phyloP scores from a whole-genome alignment of 2,888 invertebrate species.

The Netelia inedita region DNA sequence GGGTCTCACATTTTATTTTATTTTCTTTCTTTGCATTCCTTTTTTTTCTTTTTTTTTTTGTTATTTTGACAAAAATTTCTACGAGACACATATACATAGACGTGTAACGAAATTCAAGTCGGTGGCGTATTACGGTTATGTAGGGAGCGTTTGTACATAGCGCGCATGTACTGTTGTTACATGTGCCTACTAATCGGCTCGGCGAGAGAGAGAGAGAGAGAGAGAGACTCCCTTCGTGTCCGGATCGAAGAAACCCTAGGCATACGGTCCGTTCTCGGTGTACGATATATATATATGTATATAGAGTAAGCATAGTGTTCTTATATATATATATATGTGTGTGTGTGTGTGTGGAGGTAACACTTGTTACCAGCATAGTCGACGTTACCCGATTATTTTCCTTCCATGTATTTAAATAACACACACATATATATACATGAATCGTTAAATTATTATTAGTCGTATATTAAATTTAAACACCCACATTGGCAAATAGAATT shows the following conservation, averaged over 20 bases:
- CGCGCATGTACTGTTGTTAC: constrained; percentile 31
- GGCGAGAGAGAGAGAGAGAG: not conserved
- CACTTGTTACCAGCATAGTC: constrained; percentile 53
- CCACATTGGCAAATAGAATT: too few species aligned
- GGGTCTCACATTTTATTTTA: constrained; percentile 38
- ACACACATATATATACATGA: not conserved
- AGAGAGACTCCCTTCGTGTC: constrained; percentile 37
- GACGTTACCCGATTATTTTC: constrained; percentile 57
- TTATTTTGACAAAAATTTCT: constrained; percentile 14
- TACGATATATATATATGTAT: constrained; percentile 17
- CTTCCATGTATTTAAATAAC: constrained; percentile 15
- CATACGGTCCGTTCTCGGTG: constrained; percentile 43
- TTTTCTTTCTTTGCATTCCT: not conserved
- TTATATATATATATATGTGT: not conserved
- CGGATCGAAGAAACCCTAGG: constrained; percentile 66
- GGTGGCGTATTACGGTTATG: not conserved
- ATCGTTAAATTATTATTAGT: too few species aligned
- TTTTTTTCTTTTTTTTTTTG: constrained; percentile 9
- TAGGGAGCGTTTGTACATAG: constrained; percentile 1
- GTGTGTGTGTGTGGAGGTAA: constrained; percentile 27
- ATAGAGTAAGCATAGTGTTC: not conserved
- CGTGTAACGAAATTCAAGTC: not conserved
- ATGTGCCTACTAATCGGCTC: constrained; percentile 59
- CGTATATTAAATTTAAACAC: too few species aligned
- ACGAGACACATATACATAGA: not conserved